Base-by-base conservation (phyloP, 2,113 vertebrate genomes). In the rat (Rattus norvegicus) region DNA sequence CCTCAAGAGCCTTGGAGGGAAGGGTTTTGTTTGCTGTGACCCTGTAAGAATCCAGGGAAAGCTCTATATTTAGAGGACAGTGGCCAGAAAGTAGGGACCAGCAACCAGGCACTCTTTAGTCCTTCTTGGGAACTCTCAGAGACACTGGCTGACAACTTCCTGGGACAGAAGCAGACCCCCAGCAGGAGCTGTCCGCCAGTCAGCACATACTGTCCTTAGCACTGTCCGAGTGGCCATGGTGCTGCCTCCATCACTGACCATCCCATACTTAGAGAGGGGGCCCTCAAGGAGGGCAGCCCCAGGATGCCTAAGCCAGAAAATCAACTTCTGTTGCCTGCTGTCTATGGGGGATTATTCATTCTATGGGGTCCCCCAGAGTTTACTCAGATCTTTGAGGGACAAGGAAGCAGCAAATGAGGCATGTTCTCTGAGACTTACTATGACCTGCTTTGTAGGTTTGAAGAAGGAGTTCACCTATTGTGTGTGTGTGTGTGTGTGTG, bases 361-460 rank as follows among this genome's bases (percentile, higher is more conserved):
- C 36, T 81, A 81, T 39, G 85, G 69, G 26, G 39, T 81, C 43
- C 36, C 73, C 26, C 10, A 9, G 63, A 84, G 91, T 59, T 43
- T 69, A 89, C 22, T 87, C 56, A 75, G 54, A 72, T 47, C 24
- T 22, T 24, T 9, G 10, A 85, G 17, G 22, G 5, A n/a, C 49
- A 0, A 22, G 43, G 36, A 47, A 92, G 33, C 70, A 39, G 61
- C 19, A 88, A 92, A 59, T 47, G 47, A 88, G 59, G 80, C 67
- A 28, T 61, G 54, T 80, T 79, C 77, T 63, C 49, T 0, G 3
- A 86, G 28, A 16, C 81, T 52, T 63, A 30, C 54, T 84, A 30
- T 80, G 54, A 75, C 10, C n/a, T 89, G 72, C 39, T 92, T 92
- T 92, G 96, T 11, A 30, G 88, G 16, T 93, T 90, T 63, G 63